These are phyloP conservation scores for Mobula birostris DNA, from an alignment of 2,113 vertebrate species.

Conservation along the genomic window DNA sequence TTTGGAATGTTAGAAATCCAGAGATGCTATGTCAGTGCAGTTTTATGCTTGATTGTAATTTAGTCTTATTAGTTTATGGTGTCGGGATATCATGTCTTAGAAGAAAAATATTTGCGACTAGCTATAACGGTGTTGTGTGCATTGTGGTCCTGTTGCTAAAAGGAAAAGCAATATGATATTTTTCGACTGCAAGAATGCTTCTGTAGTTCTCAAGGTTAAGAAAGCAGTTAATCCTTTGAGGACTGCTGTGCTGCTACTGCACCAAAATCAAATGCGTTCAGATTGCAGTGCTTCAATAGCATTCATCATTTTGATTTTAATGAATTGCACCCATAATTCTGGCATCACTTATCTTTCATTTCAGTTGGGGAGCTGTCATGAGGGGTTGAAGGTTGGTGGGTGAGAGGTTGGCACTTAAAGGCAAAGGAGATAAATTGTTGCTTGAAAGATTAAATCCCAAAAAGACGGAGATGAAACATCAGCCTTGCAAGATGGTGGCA, in stretches of 20 bases:
- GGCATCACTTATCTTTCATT: not conserved
- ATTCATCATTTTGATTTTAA: not conserved
- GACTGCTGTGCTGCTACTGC: constrained; percentile 24
- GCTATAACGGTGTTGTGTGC: not conserved
- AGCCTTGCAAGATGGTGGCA: not conserved
- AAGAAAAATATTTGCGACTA: not conserved
- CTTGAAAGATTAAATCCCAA: not conserved
- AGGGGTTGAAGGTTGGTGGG: not conserved
- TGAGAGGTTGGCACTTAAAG: not conserved
- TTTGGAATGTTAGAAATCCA: not conserved
- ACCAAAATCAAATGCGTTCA: constrained; percentile 26
- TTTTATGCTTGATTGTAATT: not conserved
- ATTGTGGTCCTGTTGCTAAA: not conserved
- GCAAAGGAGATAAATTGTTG: not conserved
- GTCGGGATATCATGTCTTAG: not conserved
- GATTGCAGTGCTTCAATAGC: not conserved
- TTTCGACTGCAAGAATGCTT: constrained; percentile 20
- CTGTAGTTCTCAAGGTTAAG: constrained; percentile 34
- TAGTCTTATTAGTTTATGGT: not conserved
- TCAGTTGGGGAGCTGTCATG: not conserved
- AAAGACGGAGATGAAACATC: not conserved
- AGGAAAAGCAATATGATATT: constrained; percentile 16
- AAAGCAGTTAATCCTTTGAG: constrained; percentile 27
- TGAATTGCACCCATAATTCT: not conserved
- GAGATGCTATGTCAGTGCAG: not conserved